Evolutionary conservation across 2,888 invertebrate genomes (phyloP).

Genomic region (Pollenia labialis): DNA sequence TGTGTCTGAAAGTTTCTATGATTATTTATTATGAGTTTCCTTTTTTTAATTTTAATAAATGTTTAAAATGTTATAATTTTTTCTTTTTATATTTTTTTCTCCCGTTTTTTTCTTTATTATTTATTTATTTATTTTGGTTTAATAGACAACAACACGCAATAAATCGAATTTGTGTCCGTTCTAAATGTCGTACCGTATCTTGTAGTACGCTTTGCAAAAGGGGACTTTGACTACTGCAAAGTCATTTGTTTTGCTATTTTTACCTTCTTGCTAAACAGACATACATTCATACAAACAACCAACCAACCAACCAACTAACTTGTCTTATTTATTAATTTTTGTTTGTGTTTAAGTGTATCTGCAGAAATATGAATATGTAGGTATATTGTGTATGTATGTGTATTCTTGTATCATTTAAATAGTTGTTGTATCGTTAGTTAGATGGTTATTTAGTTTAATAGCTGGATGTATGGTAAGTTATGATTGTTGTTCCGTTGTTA

Average conservation of each 20-base stretch:
- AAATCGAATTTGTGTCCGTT: constrained; percentile 66
- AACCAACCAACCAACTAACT: constrained; percentile 11
- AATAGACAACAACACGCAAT: constrained; percentile 65
- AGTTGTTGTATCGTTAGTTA: constrained; percentile 7
- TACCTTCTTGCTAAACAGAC: constrained; percentile 10
- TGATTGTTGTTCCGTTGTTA: constrained; percentile 43
- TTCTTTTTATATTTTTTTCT: constrained; percentile 15
- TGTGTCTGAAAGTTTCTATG: background rate
- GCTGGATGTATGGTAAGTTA: constrained; percentile 34
- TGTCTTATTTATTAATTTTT: constrained; percentile 2
- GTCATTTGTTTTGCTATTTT: constrained; percentile 36
- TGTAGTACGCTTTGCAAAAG: constrained; percentile 59
- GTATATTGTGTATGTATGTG: background rate
- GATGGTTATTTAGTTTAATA: constrained; percentile 21
- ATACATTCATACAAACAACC: background rate
- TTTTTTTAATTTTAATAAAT: constrained; percentile 38
- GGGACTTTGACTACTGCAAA: constrained; percentile 64
- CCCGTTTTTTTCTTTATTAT: constrained; percentile 36
- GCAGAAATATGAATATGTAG: background rate
- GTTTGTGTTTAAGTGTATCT: constrained; percentile 22
- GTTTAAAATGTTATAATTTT: constrained; percentile 50
- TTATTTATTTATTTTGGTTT: constrained; percentile 26
- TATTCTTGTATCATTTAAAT: background rate
- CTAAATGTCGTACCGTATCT: constrained; percentile 43
- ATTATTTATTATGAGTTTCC: background rate